Conservation (phyloP, 2,888 invertebrate species). For the Lymantria monacha region DNA sequence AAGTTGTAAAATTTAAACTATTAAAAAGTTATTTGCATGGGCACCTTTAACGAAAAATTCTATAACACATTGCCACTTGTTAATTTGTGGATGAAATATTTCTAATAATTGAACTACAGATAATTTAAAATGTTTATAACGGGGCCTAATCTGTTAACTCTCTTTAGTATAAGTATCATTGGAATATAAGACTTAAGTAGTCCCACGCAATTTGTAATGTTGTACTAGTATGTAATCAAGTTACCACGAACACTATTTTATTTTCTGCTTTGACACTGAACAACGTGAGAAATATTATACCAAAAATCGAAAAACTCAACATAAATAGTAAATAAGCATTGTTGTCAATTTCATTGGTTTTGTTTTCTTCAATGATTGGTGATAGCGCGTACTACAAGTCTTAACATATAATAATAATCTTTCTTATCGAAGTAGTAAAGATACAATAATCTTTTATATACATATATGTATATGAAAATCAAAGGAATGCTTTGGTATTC, state of each 20-base stretch:
- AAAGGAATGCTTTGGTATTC: too few species aligned
- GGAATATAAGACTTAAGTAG: conserved; percentile 20
- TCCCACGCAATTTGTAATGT: conserved; percentile 10
- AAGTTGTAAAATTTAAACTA: too few species aligned
- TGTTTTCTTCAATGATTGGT: neutral
- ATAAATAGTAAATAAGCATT: neutral
- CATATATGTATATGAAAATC: too few species aligned
- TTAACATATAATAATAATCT: too few species aligned
- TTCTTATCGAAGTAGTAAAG: too few species aligned
- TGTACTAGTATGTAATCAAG: conserved; percentile 26
- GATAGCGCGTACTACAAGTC: too few species aligned
- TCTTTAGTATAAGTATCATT: conserved; percentile 12
- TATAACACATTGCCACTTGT: too few species aligned
- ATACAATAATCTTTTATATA: too few species aligned
- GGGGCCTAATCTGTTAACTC: conserved; percentile 7
- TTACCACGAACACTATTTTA: conserved; percentile 44
- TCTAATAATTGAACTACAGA: too few species aligned
- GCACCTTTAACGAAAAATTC: too few species aligned
- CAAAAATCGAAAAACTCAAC: conserved; percentile 9
- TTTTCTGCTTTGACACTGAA: conserved; percentile 6
- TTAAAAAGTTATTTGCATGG: too few species aligned
- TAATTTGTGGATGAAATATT: too few species aligned
- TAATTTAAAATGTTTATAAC: neutral
- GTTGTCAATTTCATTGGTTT: neutral
- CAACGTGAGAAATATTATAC: conserved; percentile 15